Evolutionary conservation across 2,888 invertebrate genomes (phyloP), one percentile per base, ranked within the genome.

Genomic region (Minunthozetes semirufus): DNA sequence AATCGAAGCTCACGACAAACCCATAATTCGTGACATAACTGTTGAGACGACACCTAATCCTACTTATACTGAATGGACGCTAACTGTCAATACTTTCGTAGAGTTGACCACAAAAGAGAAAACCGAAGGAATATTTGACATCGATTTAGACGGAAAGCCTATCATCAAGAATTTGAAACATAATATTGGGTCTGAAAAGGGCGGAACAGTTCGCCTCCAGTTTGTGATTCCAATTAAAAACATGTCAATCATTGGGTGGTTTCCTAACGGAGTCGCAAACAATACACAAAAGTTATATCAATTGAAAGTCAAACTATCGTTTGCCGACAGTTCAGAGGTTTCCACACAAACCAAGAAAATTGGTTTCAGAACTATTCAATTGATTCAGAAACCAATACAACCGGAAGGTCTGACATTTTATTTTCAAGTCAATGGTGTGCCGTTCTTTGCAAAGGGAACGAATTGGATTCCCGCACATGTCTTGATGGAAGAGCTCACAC

Each of bases 371-470:
- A 92, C 90, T 0, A 84, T 96, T 17, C 89, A 93, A 82, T 83
- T 98, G 0, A 85, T 94, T 8, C 91, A 96, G 83, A 87, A 77
- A 22, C 76, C 61, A 8, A 19, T 78, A 1, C 25, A 76, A 27
- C 73, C 71, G n/a, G 22, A n/a, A 53, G 96, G 85, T n/a, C 77
- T 83, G 61, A 68, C 89, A 9, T 98, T 95, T 83, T 92, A 91
- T 81, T 94, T 97, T 81, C 88, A 87, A 81, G 86, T 99, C 17
- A 97, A 98, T 82, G 89, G 86, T 0, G 83, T 89, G 72, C 88
- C 92, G 0, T 87, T 98, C n/a, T 98, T 95, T 81, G 90, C 93
- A 83, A 98, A 97, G 84, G 96, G 96, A 1, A 90, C 93, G 15
- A 97, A 97, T 82, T 93, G 92, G 88, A 94, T 97, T 80, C 96